Conservation (phyloP, 2,797 vertebrate species). For the Botia kubotai region DNA sequence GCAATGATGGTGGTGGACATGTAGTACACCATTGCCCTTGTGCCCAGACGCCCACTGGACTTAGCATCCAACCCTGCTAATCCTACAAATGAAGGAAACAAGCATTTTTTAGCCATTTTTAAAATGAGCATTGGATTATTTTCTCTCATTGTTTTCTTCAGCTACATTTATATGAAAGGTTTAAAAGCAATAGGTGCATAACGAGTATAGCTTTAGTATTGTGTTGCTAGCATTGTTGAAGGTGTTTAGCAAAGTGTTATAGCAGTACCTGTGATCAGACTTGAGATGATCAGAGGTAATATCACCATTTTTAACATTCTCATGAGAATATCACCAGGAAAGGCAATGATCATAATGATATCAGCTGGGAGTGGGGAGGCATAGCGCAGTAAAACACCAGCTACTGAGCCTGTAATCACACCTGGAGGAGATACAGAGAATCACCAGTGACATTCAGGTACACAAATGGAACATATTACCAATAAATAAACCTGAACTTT, state of each 20-base stretch:
- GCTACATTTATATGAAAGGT: background rate
- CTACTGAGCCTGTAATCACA: slow-evolving; percentile 89
- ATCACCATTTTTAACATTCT: slow-evolving; percentile 99
- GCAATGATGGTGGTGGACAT: slow-evolving; percentile 97
- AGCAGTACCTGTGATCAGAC: slow-evolving; percentile 94
- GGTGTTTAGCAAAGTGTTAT: background rate
- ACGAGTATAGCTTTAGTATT: background rate
- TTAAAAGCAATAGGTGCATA: background rate
- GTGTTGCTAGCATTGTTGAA: background rate
- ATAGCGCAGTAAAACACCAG: slow-evolving; percentile 89
- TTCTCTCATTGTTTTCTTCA: background rate
- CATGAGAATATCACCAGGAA: slow-evolving; percentile 98
- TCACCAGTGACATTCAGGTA: slow-evolving; percentile 15
- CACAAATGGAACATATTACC: background rate
- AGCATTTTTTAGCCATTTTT: background rate
- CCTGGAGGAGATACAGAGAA: slow-evolving; percentile 73
- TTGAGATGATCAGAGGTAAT: slow-evolving; percentile 96
- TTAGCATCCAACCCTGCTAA: slow-evolving; percentile 97
- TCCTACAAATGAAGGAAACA: slow-evolving; percentile 71
- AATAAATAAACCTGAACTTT: background rate
- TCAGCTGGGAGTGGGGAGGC: slow-evolving; percentile 91
- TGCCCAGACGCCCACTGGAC: slow-evolving; percentile 93
- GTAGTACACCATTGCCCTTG: slow-evolving; percentile 96
- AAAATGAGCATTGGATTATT: too few relatives aligned
- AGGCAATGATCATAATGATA: slow-evolving; percentile 92